Evolutionary conservation across 2,797 vertebrate species (phyloP).

Genomic region (Arnoldichthys spilopterus): DNA sequence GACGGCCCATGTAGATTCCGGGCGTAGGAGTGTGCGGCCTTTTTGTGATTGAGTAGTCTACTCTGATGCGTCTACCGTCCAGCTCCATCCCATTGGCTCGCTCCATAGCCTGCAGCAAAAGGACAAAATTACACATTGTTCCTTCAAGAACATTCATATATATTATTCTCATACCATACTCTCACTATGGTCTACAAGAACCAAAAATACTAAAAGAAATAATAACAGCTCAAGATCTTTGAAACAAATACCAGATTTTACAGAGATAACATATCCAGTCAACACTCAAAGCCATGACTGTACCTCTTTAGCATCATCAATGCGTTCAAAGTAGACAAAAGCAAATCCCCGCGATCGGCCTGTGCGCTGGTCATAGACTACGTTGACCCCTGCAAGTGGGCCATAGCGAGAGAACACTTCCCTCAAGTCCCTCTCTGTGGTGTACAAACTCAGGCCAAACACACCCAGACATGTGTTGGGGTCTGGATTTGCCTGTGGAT

Average conservation of each 20-base stretch:
- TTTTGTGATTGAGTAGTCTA: constrained; percentile 95
- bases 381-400: constrained; percentile 89
- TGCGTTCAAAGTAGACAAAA: constrained; percentile 93
- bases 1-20: constrained; percentile 94
- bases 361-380: constrained; percentile 93
- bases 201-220: neutral
- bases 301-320: constrained; percentile 95
- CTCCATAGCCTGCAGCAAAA: constrained; percentile 85
- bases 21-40: constrained; percentile 92
- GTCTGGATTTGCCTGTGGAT: constrained; percentile 89
- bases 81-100: constrained; percentile 95
- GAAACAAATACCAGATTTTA: too few species aligned
- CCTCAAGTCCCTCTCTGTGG: constrained; percentile 90
- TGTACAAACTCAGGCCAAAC: constrained; percentile 94
- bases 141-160: neutral
- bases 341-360: constrained; percentile 92
- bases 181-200: neutral
- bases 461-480: constrained; percentile 92
- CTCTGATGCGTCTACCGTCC: constrained; percentile 89
- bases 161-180: too few species aligned
- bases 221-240: too few species aligned
- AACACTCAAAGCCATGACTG: neutral
- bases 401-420: constrained; percentile 93
- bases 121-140: neutral
- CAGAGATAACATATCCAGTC: neutral